Evolutionary conservation across 1,140 invertebrate genomes (phyloP), one percentile per base, ranked within the genome.

Genomic region (Drosophila ogumai): DNA sequence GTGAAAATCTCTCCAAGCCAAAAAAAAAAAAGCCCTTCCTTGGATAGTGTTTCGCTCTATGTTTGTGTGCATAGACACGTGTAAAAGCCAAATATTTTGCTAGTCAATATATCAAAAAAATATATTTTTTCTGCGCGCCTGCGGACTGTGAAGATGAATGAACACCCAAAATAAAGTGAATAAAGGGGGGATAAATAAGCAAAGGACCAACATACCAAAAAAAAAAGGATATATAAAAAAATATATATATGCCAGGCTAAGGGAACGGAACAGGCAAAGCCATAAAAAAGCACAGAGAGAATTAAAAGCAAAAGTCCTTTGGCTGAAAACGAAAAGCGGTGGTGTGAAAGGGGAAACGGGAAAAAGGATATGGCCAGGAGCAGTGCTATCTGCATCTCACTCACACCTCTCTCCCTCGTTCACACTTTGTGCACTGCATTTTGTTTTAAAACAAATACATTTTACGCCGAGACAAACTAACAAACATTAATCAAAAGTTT

Each of bases 41-140:
- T 17, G 15, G 52, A 50, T 40, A 40, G 47, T 61, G 56, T 66
- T 58, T 6, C 22, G 9, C 19, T 47, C 50, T 17, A 50, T 73
- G 56, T 66, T 58, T 82, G 63, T 69, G 71, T 73, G 67, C 43
- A 50, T 34, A 80, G 84, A 88, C 76, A 87, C 82, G 64, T 88
- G 84, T 79, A 82, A 79, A 82, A 87, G 82, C 66, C 86, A 87
- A 88, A 87, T 88, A 87, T 87, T 87, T 82, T 82, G 85, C 80
- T 73, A 88, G 84, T 87, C 84, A 87, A 87, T 87, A 87, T 87
- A 87, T 87, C 76, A 87, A 80, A 87, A 87, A 87, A 87, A 82
- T 55, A 67, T 67, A 15, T 57, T 69, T 69, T 54, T 74, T 82
- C 43, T 64, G 66, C 68, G 64, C 69, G 80, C 68, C 82, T 77